Percentiles rank a stretch among this genome's conserved stretches.
Conservation (phyloP, 2,113 vertebrate genomes). For the Apodemus speciosus region DNA sequence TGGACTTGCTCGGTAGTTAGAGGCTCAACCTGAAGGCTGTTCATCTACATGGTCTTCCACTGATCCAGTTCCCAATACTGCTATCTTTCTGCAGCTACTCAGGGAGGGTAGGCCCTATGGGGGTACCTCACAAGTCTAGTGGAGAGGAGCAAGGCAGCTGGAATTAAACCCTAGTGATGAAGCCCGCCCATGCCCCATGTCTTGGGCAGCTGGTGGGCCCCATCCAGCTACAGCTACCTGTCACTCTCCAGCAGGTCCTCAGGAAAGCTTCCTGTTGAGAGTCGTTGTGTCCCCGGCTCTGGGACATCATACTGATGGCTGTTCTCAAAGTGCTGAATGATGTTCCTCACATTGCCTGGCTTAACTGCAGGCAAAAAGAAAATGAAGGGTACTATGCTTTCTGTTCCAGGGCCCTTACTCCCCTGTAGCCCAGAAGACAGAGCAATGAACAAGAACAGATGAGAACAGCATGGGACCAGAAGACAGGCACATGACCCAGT, state of each 20-base stretch:
- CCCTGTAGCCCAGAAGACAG: slow-evolving; percentile 62
- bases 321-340: slow-evolving; percentile 97
- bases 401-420: not conserved
- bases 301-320: slow-evolving; percentile 85
- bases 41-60: not conserved
- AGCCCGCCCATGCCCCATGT: not conserved
- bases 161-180: not conserved
- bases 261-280: slow-evolving; percentile 92
- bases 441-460: slow-evolving; percentile 43
- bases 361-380: slow-evolving; percentile 85
- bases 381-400: slow-evolving; percentile 14
- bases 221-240: slow-evolving; percentile 73
- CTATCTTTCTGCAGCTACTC: not conserved
- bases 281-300: slow-evolving; percentile 85
- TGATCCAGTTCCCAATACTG: not conserved
- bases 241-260: slow-evolving; percentile 90
- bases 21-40: not conserved
- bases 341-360: slow-evolving; percentile 93
- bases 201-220: not conserved
- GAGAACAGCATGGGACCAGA: slow-evolving; percentile 10
- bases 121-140: accelerated
- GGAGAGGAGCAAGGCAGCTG: not conserved
- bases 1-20: not conserved
- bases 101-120: not conserved
- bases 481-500: not conserved